Conservation (phyloP, 2,113 vertebrate species). For the Ciconia boyciana region DNA sequence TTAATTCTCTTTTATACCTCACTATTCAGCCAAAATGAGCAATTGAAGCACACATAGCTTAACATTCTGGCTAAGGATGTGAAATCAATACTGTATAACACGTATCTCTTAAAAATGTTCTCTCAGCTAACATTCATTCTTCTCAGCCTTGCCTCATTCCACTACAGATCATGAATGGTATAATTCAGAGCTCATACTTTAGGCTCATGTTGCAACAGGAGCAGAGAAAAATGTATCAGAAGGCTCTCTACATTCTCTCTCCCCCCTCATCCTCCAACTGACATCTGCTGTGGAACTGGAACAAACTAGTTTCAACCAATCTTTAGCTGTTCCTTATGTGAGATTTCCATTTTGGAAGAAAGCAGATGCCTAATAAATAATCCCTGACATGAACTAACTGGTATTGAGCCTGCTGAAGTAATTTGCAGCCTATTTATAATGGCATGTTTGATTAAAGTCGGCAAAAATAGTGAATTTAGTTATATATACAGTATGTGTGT, state of each 20-base stretch:
- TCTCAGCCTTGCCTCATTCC: constrained; percentile 20
- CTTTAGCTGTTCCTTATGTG: constrained; percentile 15
- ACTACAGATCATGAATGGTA: neutral
- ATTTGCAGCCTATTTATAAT: neutral
- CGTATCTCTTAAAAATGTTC: neutral
- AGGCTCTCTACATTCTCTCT: neutral
- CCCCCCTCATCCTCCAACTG: neutral
- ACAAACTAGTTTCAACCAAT: constrained; percentile 47
- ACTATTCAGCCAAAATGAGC: constrained; percentile 7
- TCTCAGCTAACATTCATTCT: neutral
- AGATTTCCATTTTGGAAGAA: constrained; percentile 48
- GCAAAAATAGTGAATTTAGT: neutral
- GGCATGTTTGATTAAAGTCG: neutral
- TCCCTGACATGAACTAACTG: neutral
- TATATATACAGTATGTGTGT: neutral
- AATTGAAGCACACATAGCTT: neutral
- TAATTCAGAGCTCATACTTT: constrained; percentile 9
- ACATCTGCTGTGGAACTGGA: constrained; percentile 51
- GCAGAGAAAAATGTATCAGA: neutral
- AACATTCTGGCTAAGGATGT: neutral
- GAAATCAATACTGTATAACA: constrained; percentile 17
- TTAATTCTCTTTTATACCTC: neutral
- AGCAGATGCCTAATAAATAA: constrained; percentile 38
- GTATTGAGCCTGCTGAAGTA: neutral
- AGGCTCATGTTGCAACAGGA: constrained; percentile 5